phyloP scores from a whole-genome alignment of 1,140 invertebrate genomes.

The Chironomus striatipennis region DNA sequence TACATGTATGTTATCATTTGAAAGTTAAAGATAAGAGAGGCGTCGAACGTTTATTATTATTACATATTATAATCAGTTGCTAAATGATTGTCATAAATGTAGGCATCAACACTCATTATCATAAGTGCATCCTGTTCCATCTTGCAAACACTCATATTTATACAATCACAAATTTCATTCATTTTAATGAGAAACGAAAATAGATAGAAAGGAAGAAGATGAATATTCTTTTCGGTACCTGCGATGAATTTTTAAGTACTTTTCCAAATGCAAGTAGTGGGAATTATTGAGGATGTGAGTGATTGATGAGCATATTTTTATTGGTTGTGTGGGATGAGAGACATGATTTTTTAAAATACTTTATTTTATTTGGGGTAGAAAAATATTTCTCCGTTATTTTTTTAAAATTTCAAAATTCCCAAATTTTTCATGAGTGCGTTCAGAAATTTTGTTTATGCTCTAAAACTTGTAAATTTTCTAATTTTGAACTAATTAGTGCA shows the following conservation, averaged over 20 bases:
- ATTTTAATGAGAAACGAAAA: neutral
- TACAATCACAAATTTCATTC: neutral
- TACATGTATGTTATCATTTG: neutral
- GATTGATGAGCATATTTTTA: too few relatives aligned
- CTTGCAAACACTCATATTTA: neutral
- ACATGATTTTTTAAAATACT: too few relatives aligned
- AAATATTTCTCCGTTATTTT: too few relatives aligned
- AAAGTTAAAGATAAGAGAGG: neutral
- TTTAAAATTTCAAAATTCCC: too few relatives aligned
- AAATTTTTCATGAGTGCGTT: too few relatives aligned
- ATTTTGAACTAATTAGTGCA: too few relatives aligned
- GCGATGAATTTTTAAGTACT: neutral
- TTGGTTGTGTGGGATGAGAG: too few relatives aligned
- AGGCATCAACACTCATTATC: neutral
- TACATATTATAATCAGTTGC: neutral
- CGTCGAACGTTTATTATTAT: neutral
- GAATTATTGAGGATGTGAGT: too few relatives aligned
- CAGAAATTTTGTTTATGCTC: too few relatives aligned
- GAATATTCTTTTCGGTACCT: neutral
- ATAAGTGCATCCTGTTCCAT: neutral
- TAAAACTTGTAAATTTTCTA: too few relatives aligned
- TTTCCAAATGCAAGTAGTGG: neutral
- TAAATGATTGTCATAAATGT: neutral
- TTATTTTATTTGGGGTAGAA: too few relatives aligned
- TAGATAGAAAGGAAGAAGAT: too few relatives aligned